Evolutionary conservation across 2,797 vertebrate species (phyloP).

Genomic region (Phataginus tetradactyla): DNA sequence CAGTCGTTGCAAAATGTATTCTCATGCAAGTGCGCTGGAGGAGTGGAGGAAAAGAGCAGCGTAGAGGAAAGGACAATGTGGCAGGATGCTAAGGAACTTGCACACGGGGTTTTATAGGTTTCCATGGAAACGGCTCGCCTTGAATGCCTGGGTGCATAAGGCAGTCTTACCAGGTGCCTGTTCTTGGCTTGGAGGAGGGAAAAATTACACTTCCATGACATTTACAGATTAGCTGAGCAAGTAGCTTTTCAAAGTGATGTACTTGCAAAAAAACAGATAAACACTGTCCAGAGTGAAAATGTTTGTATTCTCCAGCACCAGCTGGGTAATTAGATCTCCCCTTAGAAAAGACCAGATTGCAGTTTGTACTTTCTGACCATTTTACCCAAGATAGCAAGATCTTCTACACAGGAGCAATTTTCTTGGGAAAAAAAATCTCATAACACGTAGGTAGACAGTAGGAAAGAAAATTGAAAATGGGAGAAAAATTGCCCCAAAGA

Average conservation of each 20-base stretch:
- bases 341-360: conserved; percentile 75
- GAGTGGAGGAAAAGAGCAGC: not conserved
- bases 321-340: conserved; percentile 74
- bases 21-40: not conserved
- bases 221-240: conserved; percentile 87
- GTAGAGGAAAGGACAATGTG: conserved; percentile 39
- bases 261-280: conserved; percentile 84
- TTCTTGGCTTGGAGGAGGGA: conserved; percentile 79
- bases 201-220: conserved; percentile 86
- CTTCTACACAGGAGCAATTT: conserved; percentile 73
- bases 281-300: conserved; percentile 77
- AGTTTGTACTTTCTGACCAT: conserved; percentile 73
- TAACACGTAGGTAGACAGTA: conserved; percentile 64
- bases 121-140: conserved; percentile 85
- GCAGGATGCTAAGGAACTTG: conserved; percentile 76
- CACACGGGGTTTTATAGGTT: conserved; percentile 82
- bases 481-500: conserved; percentile 65
- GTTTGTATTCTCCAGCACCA: conserved; percentile 75
- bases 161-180: conserved; percentile 82
- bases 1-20: not conserved
- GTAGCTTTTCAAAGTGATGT: conserved; percentile 82
- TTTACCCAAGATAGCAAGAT: conserved; percentile 72
- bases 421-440: not conserved
- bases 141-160: conserved; percentile 81
- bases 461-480: conserved; percentile 75